Base-by-base conservation (phyloP, 1,140 invertebrate genomes). In the Drosophila trapezifrons region DNA sequence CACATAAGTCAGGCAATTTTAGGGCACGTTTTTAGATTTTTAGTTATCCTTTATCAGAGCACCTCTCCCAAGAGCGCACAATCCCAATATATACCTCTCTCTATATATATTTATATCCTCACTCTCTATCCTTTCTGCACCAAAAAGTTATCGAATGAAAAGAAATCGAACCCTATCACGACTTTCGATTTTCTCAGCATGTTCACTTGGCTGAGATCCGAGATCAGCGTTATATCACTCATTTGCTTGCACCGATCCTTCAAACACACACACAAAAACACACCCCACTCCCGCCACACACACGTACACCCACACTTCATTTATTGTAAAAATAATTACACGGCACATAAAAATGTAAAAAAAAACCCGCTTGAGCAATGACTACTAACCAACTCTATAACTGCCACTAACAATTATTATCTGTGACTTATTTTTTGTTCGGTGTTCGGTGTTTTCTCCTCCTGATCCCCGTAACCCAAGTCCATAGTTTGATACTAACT, bases 311-410 rank as follows among this genome's bases (percentile, higher is more conserved):
- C 52, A 56, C 64, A 56, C 62, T 20, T 18, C 40, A 78, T 64
- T 37, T 71, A 76, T 59, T 59, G 47, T 78, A 78, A 43, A 54
- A 76, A 60, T 71, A 71, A 77, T 80, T 66, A 81, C 73, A 76
- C 78, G 29, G 76, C 83, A 79, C 84, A 79, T 70, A 45, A 69
- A 47, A 72, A 67, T 70, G 38, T 37, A 25, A 27, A 57, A 60
- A 46, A 63, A 38, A 38, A 12, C 12, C 12, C 37, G 84, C 84
- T 87, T 87, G 42, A 78, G 84, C 84, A 87, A 89, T 71, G 32
- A 63, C 15, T 74, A 87, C 67, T 87, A 87, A 86, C 60, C 37
- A 60, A 69, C n/a, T 69, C 49, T 69, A 54, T 43, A 77, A 66
- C 47, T 52, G 73, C 65, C 29, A 43, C 47, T 66, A 67, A 55